Conservation (phyloP, 1,140 invertebrate species). For the Manduca sexta region DNA sequence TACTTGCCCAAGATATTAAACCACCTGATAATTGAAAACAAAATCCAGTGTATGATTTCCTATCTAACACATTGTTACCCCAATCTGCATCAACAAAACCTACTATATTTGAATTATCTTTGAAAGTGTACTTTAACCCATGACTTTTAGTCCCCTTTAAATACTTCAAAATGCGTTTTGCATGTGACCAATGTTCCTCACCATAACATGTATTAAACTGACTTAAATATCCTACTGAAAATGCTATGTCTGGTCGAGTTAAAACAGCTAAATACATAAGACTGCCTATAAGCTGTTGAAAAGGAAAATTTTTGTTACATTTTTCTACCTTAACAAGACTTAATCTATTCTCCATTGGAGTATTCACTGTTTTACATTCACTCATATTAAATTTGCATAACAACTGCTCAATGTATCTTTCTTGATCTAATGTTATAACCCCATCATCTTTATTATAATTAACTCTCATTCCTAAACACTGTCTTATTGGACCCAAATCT, state of each 20-base stretch:
- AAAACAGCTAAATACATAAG: too few species aligned
- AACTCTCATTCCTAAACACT: neutral
- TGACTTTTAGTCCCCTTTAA: conserved; percentile 41
- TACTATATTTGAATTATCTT: conserved; percentile 20
- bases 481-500: neutral
- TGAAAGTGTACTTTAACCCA: conserved; percentile 19
- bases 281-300: neutral
- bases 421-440: neutral
- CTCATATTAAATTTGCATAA: neutral
- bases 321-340: neutral
- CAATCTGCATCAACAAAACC: conserved; percentile 62
- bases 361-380: neutral
- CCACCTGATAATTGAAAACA: conserved; percentile 17
- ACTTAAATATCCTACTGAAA: conserved; percentile 53
- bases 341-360: neutral
- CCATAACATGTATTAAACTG: conserved; percentile 54
- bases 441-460: too few species aligned
- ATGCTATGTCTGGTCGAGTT: conserved; percentile 63
- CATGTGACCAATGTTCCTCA: conserved; percentile 48
- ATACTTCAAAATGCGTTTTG: conserved; percentile 61
- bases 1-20: too few species aligned
- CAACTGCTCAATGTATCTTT: neutral
- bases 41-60: conserved; percentile 55
- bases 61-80: conserved; percentile 34
- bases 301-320: too few species aligned